These are phyloP conservation scores for Acanthosepion esculentum DNA, from an alignment of 2,888 invertebrate species.

Conservation along the genomic window DNA sequence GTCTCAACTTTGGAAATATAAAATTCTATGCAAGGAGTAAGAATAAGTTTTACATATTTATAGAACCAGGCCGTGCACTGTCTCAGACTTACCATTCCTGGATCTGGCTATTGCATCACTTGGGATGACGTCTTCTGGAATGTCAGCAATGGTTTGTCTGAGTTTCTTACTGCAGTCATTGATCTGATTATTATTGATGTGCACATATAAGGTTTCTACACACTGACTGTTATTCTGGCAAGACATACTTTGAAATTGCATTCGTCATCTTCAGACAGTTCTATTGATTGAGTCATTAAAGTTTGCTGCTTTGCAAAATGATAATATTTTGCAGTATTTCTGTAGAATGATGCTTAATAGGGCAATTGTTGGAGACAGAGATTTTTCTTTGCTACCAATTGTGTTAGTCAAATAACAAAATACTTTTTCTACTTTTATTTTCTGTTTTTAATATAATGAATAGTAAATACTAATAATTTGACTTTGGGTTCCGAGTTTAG, in stretches of 20 bases:
- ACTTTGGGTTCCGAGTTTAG: too few relatives aligned
- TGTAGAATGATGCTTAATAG: not conserved
- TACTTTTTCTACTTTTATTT: too few relatives aligned
- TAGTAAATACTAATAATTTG: too few relatives aligned
- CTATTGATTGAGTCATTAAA: not conserved
- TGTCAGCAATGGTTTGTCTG: slow-evolving; percentile 33
- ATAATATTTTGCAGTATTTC: not conserved
- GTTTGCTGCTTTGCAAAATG: not conserved
- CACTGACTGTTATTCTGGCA: not conserved
- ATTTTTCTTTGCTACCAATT: not conserved
- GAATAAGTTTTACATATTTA: not conserved
- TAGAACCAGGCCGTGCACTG: not conserved
- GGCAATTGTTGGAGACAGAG: not conserved
- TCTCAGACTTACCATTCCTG: not conserved
- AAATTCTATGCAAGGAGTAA: not conserved
- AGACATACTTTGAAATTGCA: not conserved
- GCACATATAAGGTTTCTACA: not conserved
- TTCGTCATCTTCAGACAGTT: not conserved
- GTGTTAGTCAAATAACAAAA: not conserved
- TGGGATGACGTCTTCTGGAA: not conserved
- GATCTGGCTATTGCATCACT: not conserved
- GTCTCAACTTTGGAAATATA: too few relatives aligned
- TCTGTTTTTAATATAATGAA: too few relatives aligned
- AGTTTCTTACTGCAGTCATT: not conserved
- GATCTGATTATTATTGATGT: slow-evolving; percentile 33